phyloP scores from a whole-genome alignment of 2,888 invertebrate genomes.

The Saturnia pavonia region DNA sequence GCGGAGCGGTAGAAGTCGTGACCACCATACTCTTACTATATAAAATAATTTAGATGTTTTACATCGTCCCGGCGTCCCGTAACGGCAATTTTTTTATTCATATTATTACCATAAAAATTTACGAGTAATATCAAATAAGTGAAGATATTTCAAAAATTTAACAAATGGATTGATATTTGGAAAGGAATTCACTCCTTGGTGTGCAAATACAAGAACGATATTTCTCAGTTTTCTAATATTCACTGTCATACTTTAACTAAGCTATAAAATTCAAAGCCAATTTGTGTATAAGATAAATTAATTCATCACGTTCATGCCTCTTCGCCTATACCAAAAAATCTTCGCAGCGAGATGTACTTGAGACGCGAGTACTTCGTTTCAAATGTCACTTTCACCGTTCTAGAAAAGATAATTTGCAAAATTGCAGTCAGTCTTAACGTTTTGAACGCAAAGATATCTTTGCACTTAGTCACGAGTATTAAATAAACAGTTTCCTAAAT shows the following conservation, averaged over 20 bases:
- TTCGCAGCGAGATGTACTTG: background rate
- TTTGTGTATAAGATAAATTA: background rate
- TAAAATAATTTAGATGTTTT: too few relatives aligned
- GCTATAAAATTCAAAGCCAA: background rate
- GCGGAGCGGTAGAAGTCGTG: too few relatives aligned
- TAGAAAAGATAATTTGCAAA: slow-evolving; percentile 22
- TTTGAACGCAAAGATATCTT: background rate
- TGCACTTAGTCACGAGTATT: slow-evolving; percentile 12
- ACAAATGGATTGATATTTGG: background rate
- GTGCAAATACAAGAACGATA: background rate
- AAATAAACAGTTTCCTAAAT: slow-evolving; percentile 16
- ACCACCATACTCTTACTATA: too few relatives aligned
- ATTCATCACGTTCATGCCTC: background rate
- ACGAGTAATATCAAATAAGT: too few relatives aligned
- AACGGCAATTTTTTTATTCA: too few relatives aligned
- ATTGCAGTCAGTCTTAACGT: slow-evolving; percentile 10
- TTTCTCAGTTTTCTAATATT: background rate
- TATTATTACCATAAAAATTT: too few relatives aligned
- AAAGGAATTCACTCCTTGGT: background rate
- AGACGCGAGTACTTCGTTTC: too few relatives aligned
- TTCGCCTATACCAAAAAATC: background rate
- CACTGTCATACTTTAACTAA: background rate
- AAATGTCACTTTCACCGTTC: slow-evolving; percentile 17
- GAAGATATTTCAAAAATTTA: too few relatives aligned
- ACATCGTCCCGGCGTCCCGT: too few relatives aligned